Conservation (phyloP, 2,888 invertebrate species). For the Uloborus plumipes region DNA sequence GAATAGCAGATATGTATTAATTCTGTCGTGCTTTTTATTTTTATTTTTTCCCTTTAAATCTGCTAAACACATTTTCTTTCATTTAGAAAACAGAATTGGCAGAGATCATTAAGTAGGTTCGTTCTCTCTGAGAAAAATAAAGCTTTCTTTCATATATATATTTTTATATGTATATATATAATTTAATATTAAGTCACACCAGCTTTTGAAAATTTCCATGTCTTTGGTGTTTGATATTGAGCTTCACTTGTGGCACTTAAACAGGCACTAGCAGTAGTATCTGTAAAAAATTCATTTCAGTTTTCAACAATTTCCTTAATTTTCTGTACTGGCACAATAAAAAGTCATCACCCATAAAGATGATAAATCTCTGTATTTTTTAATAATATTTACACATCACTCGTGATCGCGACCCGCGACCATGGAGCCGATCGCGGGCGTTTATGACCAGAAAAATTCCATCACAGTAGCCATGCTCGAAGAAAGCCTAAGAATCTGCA, state of each 20-base stretch:
- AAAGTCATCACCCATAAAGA: slow-evolving; percentile 57
- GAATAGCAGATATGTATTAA: slow-evolving; percentile 61
- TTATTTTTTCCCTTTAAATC: slow-evolving; percentile 15
- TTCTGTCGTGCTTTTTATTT: slow-evolving; percentile 1
- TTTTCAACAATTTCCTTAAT: slow-evolving; percentile 44
- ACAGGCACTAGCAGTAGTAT: slow-evolving; percentile 61
- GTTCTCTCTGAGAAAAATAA: slow-evolving; percentile 55
- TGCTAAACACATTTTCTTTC: slow-evolving; percentile 43
- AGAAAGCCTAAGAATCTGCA: slow-evolving; percentile 37
- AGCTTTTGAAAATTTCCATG: slow-evolving; percentile 38
- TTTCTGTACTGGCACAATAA: slow-evolving; percentile 61
- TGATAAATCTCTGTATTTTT: slow-evolving; percentile 53
- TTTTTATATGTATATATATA: slow-evolving; percentile 31
- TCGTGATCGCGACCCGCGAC: slow-evolving; percentile 43
- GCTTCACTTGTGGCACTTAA: slow-evolving; percentile 60
- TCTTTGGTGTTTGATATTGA: slow-evolving; percentile 64
- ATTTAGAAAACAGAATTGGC: slow-evolving; percentile 37
- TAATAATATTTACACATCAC: slow-evolving; percentile 57
- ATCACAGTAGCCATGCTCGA: slow-evolving; percentile 6
- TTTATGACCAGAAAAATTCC: slow-evolving; percentile 30
- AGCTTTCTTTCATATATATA: slow-evolving; percentile 31
- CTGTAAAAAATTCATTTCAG: slow-evolving; percentile 37
- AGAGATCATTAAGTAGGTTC: slow-evolving; percentile 45
- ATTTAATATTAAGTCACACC: slow-evolving; percentile 33
- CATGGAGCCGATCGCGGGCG: slow-evolving; percentile 60